Evolutionary conservation across 2,888 invertebrate species (phyloP), one percentile per base, ranked within the genome.

Genomic region (Monochamus alternatus): DNA sequence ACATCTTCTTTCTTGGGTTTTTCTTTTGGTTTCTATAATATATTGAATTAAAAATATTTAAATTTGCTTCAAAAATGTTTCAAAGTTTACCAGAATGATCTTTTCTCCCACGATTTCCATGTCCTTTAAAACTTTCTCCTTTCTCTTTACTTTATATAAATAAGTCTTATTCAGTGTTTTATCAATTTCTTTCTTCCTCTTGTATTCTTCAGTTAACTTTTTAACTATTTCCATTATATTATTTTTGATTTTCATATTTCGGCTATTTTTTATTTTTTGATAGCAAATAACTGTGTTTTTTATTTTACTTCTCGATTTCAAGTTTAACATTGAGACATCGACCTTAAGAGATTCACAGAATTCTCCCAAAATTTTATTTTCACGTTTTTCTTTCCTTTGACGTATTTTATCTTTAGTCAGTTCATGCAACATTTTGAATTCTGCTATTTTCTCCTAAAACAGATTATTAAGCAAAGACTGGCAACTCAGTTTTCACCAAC

Each of bases 381-480:
- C 44, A 31, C 58, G 8, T 10, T 30, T 51, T 72, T 66, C 62
- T 43, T 71, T 64, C 60, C 43, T 22, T 47, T 68, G 10, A 31
- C 9, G 38, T 32, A 70, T 44, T 65, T 47, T 2, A 14, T 59
- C 73, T 10, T 30, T 68, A 14, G 73, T 80, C 47, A 75, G 78
- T 52, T 59, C 64, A 73, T 76, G 76, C 1, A 74, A n/a, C 62
- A 31, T 74, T 73, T 72, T 78, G 0, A 79, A 77, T 43, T 78
- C 75, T 43, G 72, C 59, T 22, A 83, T 82, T 81, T 81, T 82
- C n/a, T 79, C 79, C 81, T 81, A 62, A 71, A 76, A 74, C 43
- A 52, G 52, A 58, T 44, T 60, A 55, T 38, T 43, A 43, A 12
- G 30, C 32, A 60, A 55, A 8, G 9, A 30, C 9, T 38, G n/a